These are phyloP conservation scores for Pyrrhura leucotis DNA, from an alignment of 2,797 vertebrate species.

Conservation along the genomic window DNA sequence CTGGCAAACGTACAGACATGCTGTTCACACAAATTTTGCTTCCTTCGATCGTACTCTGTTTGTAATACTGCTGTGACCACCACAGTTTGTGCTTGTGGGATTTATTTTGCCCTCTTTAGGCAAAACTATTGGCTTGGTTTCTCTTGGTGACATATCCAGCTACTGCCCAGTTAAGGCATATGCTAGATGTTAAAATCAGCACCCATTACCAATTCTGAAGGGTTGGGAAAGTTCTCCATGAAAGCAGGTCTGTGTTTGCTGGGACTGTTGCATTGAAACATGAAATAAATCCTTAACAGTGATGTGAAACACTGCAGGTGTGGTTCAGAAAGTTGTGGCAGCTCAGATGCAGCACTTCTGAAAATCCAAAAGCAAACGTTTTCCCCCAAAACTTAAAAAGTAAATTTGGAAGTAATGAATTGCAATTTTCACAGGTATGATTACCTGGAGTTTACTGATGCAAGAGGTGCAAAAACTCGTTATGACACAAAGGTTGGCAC, in stretches of 20 bases:
- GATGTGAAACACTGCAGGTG: not conserved
- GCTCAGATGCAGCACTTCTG: not conserved
- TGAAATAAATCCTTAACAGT: not conserved
- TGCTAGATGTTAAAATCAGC: not conserved
- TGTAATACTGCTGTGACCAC: not conserved
- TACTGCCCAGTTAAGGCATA: not conserved
- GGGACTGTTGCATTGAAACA: not conserved
- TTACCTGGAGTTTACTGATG: constrained; percentile 97
- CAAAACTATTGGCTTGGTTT: not conserved
- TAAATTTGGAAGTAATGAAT: not conserved
- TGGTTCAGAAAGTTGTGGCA: not conserved
- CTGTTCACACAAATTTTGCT: not conserved
- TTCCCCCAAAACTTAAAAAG: not conserved
- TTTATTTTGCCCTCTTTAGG: not conserved
- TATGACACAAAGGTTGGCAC: constrained; percentile 97
- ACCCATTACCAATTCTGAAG: not conserved
- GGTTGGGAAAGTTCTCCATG: not conserved
- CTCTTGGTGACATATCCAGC: not conserved
- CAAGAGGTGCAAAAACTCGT: constrained; percentile 94
- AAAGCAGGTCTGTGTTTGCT: not conserved
- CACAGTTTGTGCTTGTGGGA: not conserved
- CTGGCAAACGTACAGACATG: not conserved
- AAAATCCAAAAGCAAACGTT: not conserved
- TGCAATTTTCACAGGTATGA: constrained; percentile 86
- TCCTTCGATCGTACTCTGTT: not conserved